Percentiles rank a stretch among this genome's conserved stretches.
Evolutionary conservation across 2,797 vertebrate species (phyloP).

Genomic region (Xenops minutus): DNA sequence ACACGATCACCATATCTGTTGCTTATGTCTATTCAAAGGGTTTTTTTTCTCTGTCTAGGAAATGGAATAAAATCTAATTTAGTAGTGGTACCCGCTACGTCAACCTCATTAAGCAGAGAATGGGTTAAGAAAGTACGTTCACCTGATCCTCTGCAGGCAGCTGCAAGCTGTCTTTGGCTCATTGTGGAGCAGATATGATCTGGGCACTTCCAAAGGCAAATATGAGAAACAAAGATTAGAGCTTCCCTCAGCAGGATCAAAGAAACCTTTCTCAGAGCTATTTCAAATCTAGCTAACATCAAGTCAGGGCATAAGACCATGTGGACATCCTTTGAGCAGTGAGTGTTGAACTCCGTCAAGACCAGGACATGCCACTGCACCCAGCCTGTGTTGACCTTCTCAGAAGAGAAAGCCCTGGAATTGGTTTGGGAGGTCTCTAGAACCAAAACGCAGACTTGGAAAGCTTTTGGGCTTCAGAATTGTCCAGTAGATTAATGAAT

Average conservation of each 20-base stretch:
- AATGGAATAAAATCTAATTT: not conserved
- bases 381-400: fast-evolving
- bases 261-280: not conserved
- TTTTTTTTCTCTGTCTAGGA: not conserved
- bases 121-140: not conserved
- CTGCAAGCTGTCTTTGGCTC: not conserved
- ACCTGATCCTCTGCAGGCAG: not conserved
- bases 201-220: not conserved
- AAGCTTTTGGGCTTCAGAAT: not conserved
- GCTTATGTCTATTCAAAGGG: not conserved
- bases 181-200: not conserved
- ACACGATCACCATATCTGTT: not conserved
- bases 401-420: not conserved
- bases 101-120: not conserved
- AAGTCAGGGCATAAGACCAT: not conserved
- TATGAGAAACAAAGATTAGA: not conserved
- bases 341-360: not conserved
- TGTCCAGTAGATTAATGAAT: not conserved
- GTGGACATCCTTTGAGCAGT: fast-evolving
- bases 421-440: not conserved
- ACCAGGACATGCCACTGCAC: fast-evolving
- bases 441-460: not conserved
- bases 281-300: not conserved
- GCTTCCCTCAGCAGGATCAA: not conserved
- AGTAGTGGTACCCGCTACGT: not conserved